Evolutionary conservation across 1,140 invertebrate species (phyloP).

Genomic region (Formica exsecta): DNA sequence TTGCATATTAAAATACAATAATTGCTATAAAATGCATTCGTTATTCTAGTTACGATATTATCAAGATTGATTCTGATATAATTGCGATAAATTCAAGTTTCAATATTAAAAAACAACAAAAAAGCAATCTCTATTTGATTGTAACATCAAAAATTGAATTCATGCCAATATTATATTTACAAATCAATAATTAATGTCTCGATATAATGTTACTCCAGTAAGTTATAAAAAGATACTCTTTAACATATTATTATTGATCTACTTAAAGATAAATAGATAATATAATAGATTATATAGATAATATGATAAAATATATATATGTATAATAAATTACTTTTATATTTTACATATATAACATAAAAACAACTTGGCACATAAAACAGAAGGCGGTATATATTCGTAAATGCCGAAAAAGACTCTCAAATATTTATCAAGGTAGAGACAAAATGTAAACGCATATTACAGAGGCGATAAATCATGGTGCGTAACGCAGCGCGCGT

Average conservation of each 20-base stretch:
- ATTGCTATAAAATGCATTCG: background rate
- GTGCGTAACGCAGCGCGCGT: conserved; percentile 39
- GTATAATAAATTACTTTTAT: no score
- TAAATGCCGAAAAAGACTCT: background rate
- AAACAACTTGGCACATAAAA: background rate
- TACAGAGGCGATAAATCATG: conserved; percentile 18
- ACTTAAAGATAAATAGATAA: no score
- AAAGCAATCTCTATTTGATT: background rate
- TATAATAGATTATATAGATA: no score
- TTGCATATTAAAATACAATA: conserved; percentile 1
- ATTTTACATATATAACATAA: no score
- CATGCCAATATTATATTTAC: background rate
- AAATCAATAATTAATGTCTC: background rate
- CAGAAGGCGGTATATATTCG: background rate
- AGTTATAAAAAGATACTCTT: background rate
- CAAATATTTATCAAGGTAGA: conserved; percentile 11
- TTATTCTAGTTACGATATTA: background rate
- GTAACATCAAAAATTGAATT: conserved; percentile 2
- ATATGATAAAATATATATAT: no score
- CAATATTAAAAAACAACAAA: background rate
- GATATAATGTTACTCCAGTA: background rate
- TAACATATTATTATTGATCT: no score
- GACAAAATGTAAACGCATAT: background rate
- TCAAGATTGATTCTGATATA: background rate
- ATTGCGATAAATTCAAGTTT: background rate